Base-by-base conservation (phyloP, 2,113 vertebrate species). In the Oryzias javanicus region DNA sequence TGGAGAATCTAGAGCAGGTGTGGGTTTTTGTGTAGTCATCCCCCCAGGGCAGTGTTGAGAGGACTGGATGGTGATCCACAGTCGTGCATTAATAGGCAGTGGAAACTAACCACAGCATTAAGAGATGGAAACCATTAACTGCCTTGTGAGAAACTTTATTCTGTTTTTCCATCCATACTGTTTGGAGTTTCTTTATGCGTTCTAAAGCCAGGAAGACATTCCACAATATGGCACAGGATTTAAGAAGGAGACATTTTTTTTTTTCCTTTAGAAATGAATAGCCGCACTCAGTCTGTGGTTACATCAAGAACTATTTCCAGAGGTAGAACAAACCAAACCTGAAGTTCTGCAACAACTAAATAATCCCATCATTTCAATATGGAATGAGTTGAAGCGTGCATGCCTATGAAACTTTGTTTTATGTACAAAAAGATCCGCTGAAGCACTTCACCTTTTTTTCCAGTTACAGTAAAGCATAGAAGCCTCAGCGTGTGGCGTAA, bases 71-170 rank as follows among this genome's bases (percentile, higher is more conserved):
- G 55, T 41, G 72, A 72, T 81, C 72, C 76, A 74, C 64, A 73
- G 57, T 59, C 62, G 56, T 68, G 71, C 79, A 80, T 88, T 86
- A 87, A 86, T 86, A 83, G 81, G 79, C 53, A 44, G 79, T 85
- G 86, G 88, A 89, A 89, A 91, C 82, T 77, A 79, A 89, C 86
- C 79, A 4, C 81, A 78, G 82, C 73, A 86, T 85, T 82, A 88
- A 82, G 76, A 80, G 81, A 87, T 87, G 84, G 87, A 90, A 90
- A 86, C 81, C 84, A 84, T 88, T 88, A 87, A 88, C 79, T 62
- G 78, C 79, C 80, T 83, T 86, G 70, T 82, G 75, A 87, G 81
- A 84, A 56, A 61, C 83, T 88, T 85, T 79, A 84, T 81, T 72
- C 81, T 59, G 53, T 82, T 86, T 90, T 89, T 89, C 83, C 79